Percentiles rank a stretch among this genome's conserved stretches.
phyloP scores from a whole-genome alignment of 2,888 invertebrate genomes.

The Troilus luridus region DNA sequence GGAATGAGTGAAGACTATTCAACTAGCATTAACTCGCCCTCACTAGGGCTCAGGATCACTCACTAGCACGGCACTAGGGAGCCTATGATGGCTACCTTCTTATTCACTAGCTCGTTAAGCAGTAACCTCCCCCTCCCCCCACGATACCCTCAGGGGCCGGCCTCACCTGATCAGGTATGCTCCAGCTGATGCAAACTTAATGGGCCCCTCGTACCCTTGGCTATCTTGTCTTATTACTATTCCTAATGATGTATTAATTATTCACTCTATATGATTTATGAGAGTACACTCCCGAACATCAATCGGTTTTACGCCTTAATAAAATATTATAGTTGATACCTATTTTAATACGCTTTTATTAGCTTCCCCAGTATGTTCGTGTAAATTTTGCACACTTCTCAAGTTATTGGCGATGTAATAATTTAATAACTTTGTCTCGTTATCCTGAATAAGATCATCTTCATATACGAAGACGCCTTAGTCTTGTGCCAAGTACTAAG shows the following conservation, averaged over 20 bases:
- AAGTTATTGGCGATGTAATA: too few relatives aligned
- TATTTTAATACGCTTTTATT: neutral
- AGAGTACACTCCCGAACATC: neutral
- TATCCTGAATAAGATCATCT: too few relatives aligned
- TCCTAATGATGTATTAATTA: slow-evolving; percentile 31
- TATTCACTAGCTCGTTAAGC: neutral
- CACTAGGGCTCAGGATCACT: too few relatives aligned
- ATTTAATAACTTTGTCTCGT: too few relatives aligned
- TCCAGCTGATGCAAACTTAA: neutral
- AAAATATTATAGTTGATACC: neutral
- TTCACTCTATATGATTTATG: neutral
- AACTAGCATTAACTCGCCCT: neutral
- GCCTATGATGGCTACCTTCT: neutral
- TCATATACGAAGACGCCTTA: too few relatives aligned
- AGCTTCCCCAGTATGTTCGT: too few relatives aligned
- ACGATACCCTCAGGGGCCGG: neutral
- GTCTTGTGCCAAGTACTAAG: too few relatives aligned
- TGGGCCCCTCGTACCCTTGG: neutral
- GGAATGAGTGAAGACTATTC: neutral
- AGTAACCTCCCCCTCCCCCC: neutral
- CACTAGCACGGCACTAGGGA: neutral
- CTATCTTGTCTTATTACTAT: neutral
- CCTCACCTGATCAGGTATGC: neutral
- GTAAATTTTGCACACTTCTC: too few relatives aligned
- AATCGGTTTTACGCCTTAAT: neutral